Base-by-base conservation (phyloP, 1,140 invertebrate genomes). In the Brachionus rotundiformis region DNA sequence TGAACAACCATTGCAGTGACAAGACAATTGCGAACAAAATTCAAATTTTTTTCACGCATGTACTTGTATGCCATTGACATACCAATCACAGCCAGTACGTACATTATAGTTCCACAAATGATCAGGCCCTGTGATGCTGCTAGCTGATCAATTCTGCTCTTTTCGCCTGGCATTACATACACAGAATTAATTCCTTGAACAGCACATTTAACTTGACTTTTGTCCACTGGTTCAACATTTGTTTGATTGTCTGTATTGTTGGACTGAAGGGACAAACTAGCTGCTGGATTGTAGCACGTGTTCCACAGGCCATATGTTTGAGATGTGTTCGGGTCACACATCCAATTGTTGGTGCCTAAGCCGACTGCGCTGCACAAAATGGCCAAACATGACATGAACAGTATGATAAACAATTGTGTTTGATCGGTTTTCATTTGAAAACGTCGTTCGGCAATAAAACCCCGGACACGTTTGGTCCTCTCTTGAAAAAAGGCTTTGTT, bases 1-100 rank as follows among this genome's bases (percentile, higher is more conserved):
- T 79, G 76, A 27, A 79, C 76, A 59, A 79, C 19, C 47, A 79
- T 63, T 0, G 76, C 49, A 54, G 76, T 59, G 0, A 79, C 76
- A 23, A 79, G 36, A 63, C 31, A 33, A 41, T 79, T 79, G 1
- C 76, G 44, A 16, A 79, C 76, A 39, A 39, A 79, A 25, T 79
- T 79, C 4, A 79, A 31, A 36, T 79, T 79, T 27, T 79, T 6
- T 3, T 79, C 33, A 11, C n/a, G 11, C 31, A 54, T 79, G n/a
- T 39, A 79, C 36, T 59, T 79, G 47, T 59, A 79, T n/a, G 76
- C 19, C 29, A 59, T 29, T 33, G 33, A 39, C 44, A 79, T 79
- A 13, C 76, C 29, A 36, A 79, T 7, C 7, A 79, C 33, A 41
- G 76, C 44, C 10, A 79, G 27, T 3, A 31, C n/a, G 27, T 59